These are phyloP conservation scores for Xiphophorus hellerii DNA, from an alignment of 2,113 vertebrate genomes.

Conservation along the genomic window DNA sequence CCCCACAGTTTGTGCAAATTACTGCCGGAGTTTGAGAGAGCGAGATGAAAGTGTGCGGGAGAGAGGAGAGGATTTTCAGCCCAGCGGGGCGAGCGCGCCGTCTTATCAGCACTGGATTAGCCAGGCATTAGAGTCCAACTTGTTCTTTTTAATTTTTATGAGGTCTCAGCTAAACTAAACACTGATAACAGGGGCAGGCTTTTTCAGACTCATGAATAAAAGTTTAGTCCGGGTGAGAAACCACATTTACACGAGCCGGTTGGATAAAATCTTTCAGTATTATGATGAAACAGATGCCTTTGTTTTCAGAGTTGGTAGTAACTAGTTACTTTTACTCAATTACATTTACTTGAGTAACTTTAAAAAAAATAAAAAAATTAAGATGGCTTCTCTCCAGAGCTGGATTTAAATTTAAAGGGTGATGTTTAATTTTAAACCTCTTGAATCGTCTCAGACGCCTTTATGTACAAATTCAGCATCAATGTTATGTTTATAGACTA, in stretches of 20 bases:
- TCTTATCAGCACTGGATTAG: slow-evolving; percentile 65
- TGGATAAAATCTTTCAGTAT: slow-evolving; percentile 12
- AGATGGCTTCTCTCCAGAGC: no score
- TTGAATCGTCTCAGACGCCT: no score
- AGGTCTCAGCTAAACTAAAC: slow-evolving; percentile 64
- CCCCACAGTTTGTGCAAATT: slow-evolving; percentile 61
- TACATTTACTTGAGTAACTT: no score
- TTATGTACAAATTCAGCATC: no score
- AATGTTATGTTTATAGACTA: no score
- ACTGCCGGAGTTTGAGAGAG: slow-evolving; percentile 34
- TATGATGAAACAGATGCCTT: no score
- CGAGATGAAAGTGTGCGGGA: slow-evolving; percentile 42
- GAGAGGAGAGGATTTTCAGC: slow-evolving; percentile 54
- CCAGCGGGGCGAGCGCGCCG: slow-evolving; percentile 32
- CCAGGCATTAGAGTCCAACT: slow-evolving; percentile 59
- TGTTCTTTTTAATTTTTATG: slow-evolving; percentile 57
- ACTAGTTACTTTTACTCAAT: no score
- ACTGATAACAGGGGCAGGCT: slow-evolving; percentile 49
- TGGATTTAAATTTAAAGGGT: no score
- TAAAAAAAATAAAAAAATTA: no score
- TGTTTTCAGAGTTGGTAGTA: no score
- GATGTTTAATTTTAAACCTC: no score
- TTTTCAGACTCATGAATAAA: slow-evolving; percentile 51
- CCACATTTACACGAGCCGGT: slow-evolving; percentile 25
- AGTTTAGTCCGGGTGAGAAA: slow-evolving; percentile 49